Conservation (phyloP, 2,888 invertebrate species). For the Frankliniella intonsa region DNA sequence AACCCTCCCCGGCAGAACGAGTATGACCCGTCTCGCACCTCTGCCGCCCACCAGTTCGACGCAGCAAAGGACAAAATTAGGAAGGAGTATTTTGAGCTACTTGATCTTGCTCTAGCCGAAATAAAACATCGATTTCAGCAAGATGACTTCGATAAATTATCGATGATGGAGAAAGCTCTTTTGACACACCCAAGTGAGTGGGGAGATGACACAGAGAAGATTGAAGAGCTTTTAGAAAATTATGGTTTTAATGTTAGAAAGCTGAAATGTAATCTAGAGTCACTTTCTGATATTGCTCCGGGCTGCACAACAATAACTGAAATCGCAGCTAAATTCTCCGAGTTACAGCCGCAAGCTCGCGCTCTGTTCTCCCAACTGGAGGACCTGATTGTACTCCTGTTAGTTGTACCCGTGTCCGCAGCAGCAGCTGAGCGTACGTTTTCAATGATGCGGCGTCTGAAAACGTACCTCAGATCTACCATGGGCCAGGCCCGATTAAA, state of each 20-base stretch:
- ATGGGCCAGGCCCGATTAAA: conserved; percentile 34
- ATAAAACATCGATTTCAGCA: neutral
- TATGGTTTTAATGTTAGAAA: conserved; percentile 19
- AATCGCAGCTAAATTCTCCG: conserved; percentile 19
- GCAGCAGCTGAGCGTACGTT: conserved; percentile 36
- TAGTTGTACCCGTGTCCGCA: conserved; percentile 36
- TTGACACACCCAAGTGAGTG: neutral
- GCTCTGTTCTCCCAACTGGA: conserved; percentile 34
- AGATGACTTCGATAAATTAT: neutral
- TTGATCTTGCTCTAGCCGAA: neutral
- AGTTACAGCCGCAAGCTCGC: conserved; percentile 28
- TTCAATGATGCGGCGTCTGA: conserved; percentile 34
- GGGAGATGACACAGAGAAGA: neutral
- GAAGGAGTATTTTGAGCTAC: neutral
- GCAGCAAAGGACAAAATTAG: neutral
- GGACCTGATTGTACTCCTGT: conserved; percentile 36
- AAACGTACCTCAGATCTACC: conserved; percentile 34
- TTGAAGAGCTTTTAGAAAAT: neutral
- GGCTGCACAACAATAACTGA: conserved; percentile 17
- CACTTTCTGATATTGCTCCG: conserved; percentile 25
- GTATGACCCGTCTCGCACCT: no score
- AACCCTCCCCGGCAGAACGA: no score
- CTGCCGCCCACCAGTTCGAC: neutral
- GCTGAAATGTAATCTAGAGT: conserved; percentile 31
- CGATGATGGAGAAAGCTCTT: neutral